Percentiles rank a stretch among this genome's conserved stretches.
Evolutionary conservation across 2,888 invertebrate genomes (phyloP).

Genomic region (Argyresthia albistria): DNA sequence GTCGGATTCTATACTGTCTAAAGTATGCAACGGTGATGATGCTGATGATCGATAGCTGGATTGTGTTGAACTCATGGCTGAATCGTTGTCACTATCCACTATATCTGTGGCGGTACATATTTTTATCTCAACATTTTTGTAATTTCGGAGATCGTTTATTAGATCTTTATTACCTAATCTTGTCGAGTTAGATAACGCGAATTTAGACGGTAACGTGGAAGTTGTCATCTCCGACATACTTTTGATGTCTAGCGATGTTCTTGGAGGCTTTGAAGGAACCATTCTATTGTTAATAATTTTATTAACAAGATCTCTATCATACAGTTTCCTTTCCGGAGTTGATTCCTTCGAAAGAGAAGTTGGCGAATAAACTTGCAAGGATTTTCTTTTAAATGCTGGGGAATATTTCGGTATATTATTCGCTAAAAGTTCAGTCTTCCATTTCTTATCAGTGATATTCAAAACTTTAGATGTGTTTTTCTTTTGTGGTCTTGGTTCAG

Average conservation of each 20-base stretch:
- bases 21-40: constrained; percentile 81
- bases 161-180: constrained; percentile 43
- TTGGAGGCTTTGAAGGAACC: constrained; percentile 28
- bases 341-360: constrained; percentile 57
- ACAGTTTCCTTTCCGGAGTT: constrained; percentile 55
- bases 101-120: constrained; percentile 60
- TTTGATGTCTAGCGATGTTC: constrained; percentile 35
- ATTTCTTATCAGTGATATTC: constrained; percentile 47
- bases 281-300: constrained; percentile 30
- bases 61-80: constrained; percentile 88
- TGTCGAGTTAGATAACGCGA: constrained; percentile 19
- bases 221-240: constrained; percentile 24
- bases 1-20: constrained; percentile 71
- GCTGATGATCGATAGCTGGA: constrained; percentile 84
- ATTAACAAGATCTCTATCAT: constrained; percentile 34
- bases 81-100: constrained; percentile 89
- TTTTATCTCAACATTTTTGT: constrained; percentile 58
- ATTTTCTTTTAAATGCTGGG: constrained; percentile 85
- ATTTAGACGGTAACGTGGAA: constrained; percentile 25
- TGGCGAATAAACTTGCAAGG: constrained; percentile 75
- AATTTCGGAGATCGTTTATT: constrained; percentile 40
- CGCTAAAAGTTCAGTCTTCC: constrained; percentile 51
- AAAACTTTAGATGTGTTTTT: constrained; percentile 33
- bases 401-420: constrained; percentile 84
- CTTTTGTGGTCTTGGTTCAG: constrained; percentile 31